A percentile compares a stretch with the other conserved stretches of the same genome.
Evolutionary conservation across 2,888 invertebrate species (phyloP).

Genomic region (Drosophila formosana): DNA sequence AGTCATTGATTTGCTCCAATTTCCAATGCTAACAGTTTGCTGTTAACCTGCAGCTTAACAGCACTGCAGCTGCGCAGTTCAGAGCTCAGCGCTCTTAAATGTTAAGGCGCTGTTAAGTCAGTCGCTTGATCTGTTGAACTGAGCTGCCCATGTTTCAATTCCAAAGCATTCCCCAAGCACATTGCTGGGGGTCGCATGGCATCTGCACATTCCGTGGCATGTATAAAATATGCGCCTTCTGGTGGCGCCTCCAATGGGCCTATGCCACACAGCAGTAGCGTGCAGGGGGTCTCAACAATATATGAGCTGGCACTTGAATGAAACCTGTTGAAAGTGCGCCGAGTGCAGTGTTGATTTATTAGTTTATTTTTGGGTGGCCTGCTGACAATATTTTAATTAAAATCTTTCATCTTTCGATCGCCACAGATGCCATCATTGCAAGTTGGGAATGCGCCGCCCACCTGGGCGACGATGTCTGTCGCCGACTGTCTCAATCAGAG

Average conservation of each 20-base stretch:
- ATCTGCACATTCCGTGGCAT: conserved; percentile 46
- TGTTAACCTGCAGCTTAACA: conserved; percentile 29
- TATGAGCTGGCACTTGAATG: conserved; percentile 55
- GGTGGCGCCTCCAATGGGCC: conserved; percentile 44
- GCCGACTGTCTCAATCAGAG: not conserved
- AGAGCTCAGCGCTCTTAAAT: conserved; percentile 61
- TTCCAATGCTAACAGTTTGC: not conserved
- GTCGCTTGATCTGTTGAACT: conserved; percentile 9
- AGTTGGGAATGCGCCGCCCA: not conserved
- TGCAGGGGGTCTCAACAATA: conserved; percentile 29
- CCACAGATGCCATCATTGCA: conserved; percentile 2
- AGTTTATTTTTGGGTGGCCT: conserved; percentile 12
- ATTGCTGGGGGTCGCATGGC: conserved; percentile 53
- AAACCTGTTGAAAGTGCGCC: conserved; percentile 71
- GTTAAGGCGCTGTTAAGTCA: conserved; percentile 51
- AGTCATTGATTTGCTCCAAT: not conserved
- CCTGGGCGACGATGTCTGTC: not conserved
- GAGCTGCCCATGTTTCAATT: conserved; percentile 36
- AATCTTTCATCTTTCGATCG: conserved; percentile 61
- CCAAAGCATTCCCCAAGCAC: conserved; percentile 32
- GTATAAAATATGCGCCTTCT: conserved; percentile 49
- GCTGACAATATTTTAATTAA: conserved; percentile 73
- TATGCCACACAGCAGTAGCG: conserved; percentile 25
- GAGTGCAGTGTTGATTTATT: conserved; percentile 71
- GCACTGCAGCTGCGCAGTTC: conserved; percentile 58